A percentile compares a stretch with the other conserved stretches of the same genome.
phyloP scores from a whole-genome alignment of 2,797 vertebrate species.

The Hydrocynus forskahlii region DNA sequence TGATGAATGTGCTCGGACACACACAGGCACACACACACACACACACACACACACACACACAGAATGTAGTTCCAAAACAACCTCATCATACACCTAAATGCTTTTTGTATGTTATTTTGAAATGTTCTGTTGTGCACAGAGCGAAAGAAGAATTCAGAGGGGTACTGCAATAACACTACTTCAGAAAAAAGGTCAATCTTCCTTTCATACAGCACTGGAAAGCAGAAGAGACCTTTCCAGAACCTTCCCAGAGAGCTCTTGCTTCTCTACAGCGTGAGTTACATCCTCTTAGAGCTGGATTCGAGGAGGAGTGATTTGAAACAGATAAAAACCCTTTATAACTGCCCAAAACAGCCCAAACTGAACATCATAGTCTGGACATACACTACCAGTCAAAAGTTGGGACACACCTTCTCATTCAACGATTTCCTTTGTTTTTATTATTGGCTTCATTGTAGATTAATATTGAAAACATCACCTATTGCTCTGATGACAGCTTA shows the following conservation, averaged over 20 bases:
- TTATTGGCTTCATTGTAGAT: no score
- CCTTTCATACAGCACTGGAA: neutral
- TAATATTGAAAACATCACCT: no score
- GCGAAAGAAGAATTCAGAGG: neutral
- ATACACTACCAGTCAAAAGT: no score
- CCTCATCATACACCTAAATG: neutral
- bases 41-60: neutral
- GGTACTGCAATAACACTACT: neutral
- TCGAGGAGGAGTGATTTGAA: no score
- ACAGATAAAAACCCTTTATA: no score
- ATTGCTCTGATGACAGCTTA: no score
- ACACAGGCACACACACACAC: neutral
- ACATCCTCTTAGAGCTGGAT: neutral
- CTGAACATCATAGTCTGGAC: no score
- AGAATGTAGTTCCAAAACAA: neutral
- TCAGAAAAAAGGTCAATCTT: neutral
- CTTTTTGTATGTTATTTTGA: neutral
- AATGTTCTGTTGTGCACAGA: neutral
- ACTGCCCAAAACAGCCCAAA: no score
- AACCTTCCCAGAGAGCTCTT: neutral
- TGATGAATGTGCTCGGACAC: conserved; percentile 51
- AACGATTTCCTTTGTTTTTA: no score
- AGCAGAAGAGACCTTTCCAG: neutral
- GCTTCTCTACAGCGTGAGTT: neutral
- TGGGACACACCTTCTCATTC: no score